phyloP scores from a whole-genome alignment of 2,797 vertebrate genomes.

The Malacoraja senta region DNA sequence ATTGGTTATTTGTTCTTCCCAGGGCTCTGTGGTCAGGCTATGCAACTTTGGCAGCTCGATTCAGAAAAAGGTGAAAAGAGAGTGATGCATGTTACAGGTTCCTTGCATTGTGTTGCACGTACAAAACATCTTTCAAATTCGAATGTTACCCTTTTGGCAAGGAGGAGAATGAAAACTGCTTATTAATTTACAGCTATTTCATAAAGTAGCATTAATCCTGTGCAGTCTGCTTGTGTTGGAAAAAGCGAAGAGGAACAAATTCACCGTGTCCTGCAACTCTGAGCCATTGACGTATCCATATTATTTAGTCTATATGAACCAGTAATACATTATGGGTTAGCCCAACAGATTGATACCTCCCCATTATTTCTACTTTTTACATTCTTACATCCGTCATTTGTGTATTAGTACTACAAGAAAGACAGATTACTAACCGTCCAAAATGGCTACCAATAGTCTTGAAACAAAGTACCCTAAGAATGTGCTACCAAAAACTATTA shows the following conservation, averaged over 20 bases:
- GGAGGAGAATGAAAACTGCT: not conserved
- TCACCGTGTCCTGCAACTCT: not conserved
- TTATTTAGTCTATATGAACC: no score
- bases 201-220: conserved; percentile 54
- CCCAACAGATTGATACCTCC: not conserved
- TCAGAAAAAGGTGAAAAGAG: conserved; percentile 40
- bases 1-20: conserved; percentile 29
- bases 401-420: not conserved
- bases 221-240: conserved; percentile 4
- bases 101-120: conserved; percentile 4
- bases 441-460: not conserved
- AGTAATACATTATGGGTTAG: not conserved
- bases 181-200: conserved; percentile 57
- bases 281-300: not conserved
- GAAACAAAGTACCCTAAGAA: no score
- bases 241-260: conserved; percentile 4
- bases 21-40: conserved; percentile 40
- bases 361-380: not conserved
- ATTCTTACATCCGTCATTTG: not conserved
- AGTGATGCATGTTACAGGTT: not conserved
- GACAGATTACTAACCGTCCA: not conserved
- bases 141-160: not conserved
- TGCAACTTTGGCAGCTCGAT: conserved; percentile 37
- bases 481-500: no score
- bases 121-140: not conserved